Evolutionary conservation across 2,113 vertebrate species (phyloP), one percentile per base, ranked within the genome.

Genomic region (Scartelaos histophorus): DNA sequence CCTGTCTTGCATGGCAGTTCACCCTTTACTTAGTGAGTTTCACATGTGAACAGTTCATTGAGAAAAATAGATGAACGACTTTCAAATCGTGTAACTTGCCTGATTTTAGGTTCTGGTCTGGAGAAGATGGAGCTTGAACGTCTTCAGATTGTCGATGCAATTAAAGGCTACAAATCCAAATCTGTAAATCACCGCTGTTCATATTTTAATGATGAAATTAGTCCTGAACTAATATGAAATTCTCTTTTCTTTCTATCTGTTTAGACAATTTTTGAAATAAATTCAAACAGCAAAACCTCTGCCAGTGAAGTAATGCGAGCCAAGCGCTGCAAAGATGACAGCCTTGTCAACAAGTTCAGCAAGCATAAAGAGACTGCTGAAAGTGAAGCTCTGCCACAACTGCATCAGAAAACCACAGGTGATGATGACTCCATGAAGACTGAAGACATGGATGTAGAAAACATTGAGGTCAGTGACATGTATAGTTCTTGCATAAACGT

Each of bases 231-330:
- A 34, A 64, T 10, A 34, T 43, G 3, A 3, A 64, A 29, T 29
- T 29, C 4, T 29, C 4, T 29, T 29, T 29, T 29, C 29, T 29
- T 29, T 29, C 5, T 75, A 29, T 53, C 25, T 71, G 29, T 45
- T 0, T 78, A 99, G 97, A 99, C 98, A 0, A 98, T 99, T 84
- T 99, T 99, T 12, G 98, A 99, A 92, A 97, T 99, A 91, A 98
- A 95, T 0, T 92, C 97, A n/a, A 95, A 83, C 0, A 95, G 91
- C 73, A 96, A 95, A 64, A 95, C 95, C 0, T 29, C 34, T 0
- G 95, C 95, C 79, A 92, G 96, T 29, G 92, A 93, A 13, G 90
- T 99, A 77, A 99, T 99, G 97, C 90, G 95, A 0, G 90, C 93
- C 0, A 99, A 98, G 84, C 93, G 97, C 7, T 92, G 87, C 53